These are phyloP conservation scores for Platerodrilus igneus DNA, from an alignment of 2,888 invertebrate genomes.

Conservation along the genomic window DNA sequence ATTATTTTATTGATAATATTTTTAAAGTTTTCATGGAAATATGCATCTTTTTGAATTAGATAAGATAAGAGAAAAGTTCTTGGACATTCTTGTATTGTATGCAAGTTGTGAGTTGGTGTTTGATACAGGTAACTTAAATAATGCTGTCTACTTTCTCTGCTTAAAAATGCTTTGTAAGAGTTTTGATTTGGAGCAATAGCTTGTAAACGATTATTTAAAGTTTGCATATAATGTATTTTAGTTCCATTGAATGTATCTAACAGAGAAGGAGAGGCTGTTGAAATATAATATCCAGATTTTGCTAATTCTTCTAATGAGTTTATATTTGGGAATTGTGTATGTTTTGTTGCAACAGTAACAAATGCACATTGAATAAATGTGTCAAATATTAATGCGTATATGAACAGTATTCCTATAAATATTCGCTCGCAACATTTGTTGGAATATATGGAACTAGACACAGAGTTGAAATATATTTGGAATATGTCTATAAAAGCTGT, in stretches of 20 bases:
- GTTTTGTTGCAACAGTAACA: slow-evolving; percentile 45
- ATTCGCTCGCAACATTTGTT: slow-evolving; percentile 43
- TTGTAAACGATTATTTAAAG: slow-evolving; percentile 39
- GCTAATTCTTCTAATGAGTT: slow-evolving; percentile 44
- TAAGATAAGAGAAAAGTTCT: slow-evolving; percentile 44
- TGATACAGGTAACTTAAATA: slow-evolving; percentile 18
- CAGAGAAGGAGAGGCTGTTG: slow-evolving; percentile 45
- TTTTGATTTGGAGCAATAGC: slow-evolving; percentile 35
- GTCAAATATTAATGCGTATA: slow-evolving; percentile 45
- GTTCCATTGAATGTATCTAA: slow-evolving; percentile 42
- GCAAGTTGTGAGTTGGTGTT: slow-evolving; percentile 24
- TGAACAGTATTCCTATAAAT: slow-evolving; percentile 34
- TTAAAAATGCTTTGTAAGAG: slow-evolving; percentile 30
- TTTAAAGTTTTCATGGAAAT: slow-evolving; percentile 39
- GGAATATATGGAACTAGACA: slow-evolving; percentile 35
- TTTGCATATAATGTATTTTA: slow-evolving; percentile 36
- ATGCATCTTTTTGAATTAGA: slow-evolving; percentile 39
- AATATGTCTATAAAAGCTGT: slow-evolving; percentile 36
- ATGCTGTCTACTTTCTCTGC: slow-evolving; percentile 12
- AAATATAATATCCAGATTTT: slow-evolving; percentile 38
- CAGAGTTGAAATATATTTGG: slow-evolving; percentile 42
- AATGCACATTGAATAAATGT: slow-evolving; percentile 47
- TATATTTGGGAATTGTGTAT: slow-evolving; percentile 44
- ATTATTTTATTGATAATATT: slow-evolving; percentile 37
- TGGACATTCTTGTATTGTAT: slow-evolving; percentile 46